Evolutionary conservation across 1,140 invertebrate genomes (phyloP).

Genomic region (Leptinotarsa lineolata): DNA sequence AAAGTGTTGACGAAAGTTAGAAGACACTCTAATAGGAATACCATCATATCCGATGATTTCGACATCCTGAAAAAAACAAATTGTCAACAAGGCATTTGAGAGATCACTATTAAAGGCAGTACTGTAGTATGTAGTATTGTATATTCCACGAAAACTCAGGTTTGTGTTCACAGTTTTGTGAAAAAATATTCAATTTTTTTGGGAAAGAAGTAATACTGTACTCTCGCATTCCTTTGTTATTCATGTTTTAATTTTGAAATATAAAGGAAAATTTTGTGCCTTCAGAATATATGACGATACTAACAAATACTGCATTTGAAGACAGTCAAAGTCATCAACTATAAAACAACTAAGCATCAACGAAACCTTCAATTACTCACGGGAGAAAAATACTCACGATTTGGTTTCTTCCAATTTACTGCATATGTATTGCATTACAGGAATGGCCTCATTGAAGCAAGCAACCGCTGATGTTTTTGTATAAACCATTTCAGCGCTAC

Average conservation of each 20-base stretch:
- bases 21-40: constrained; percentile 85
- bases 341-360: constrained; percentile 1
- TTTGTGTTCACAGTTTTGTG: too few species aligned
- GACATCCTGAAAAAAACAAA: constrained; percentile 56
- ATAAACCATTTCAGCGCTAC: constrained; percentile 59
- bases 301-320: constrained; percentile 11
- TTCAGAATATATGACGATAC: too few species aligned
- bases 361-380: background rate
- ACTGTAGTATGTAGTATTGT: too few species aligned
- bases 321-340: background rate
- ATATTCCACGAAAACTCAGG: too few species aligned
- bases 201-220: too few species aligned
- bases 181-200: too few species aligned
- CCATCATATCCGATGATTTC: constrained; percentile 67
- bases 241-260: background rate
- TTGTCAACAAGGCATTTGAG: background rate
- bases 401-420: constrained; percentile 82
- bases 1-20: constrained; percentile 82
- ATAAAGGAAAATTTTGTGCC: too few species aligned
- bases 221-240: too few species aligned
- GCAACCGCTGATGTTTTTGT: constrained; percentile 71
- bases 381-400: constrained; percentile 60
- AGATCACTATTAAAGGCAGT: too few species aligned
- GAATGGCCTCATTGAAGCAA: constrained; percentile 88
- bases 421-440: constrained; percentile 87